Evolutionary conservation across 2,888 invertebrate species (phyloP).

Genomic region (Acrobasis repandana): DNA sequence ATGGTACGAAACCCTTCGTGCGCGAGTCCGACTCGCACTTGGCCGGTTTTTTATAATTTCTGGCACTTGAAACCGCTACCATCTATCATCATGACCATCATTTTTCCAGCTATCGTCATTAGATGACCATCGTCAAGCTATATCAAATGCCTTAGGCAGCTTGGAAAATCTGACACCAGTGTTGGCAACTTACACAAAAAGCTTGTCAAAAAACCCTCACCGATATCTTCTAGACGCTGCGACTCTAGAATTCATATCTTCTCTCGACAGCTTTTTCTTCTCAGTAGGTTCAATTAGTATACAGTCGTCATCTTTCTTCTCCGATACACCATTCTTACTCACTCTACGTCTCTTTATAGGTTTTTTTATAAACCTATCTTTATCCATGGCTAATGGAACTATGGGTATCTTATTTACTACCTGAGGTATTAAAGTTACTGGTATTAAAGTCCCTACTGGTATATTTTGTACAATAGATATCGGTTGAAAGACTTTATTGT

Average conservation of each 20-base stretch:
- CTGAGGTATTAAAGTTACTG: constrained; percentile 48
- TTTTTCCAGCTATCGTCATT: too few relatives aligned
- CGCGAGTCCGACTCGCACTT: too few relatives aligned
- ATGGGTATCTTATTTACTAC: constrained; percentile 55
- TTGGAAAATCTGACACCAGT: too few relatives aligned
- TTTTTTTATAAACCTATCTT: constrained; percentile 33
- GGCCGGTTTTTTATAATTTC: too few relatives aligned
- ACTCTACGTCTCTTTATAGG: constrained; percentile 46
- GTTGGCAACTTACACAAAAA: too few relatives aligned
- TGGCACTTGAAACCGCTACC: too few relatives aligned
- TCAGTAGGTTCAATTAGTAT: constrained; percentile 26
- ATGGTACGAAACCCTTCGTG: too few relatives aligned
- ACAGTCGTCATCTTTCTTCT: constrained; percentile 26
- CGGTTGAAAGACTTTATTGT: constrained; percentile 51
- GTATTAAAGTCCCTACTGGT: constrained; percentile 57
- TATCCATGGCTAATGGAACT: constrained; percentile 41
- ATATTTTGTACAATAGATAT: constrained; percentile 32
- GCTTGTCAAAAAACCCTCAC: constrained; percentile 32
- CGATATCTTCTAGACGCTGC: constrained; percentile 67
- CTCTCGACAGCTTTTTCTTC: constrained; percentile 28
- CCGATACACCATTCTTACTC: constrained; percentile 25
- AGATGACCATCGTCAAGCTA: too few relatives aligned
- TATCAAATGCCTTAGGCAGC: too few relatives aligned
- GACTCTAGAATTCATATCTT: constrained; percentile 50
- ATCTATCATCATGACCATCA: too few relatives aligned